phyloP scores from a whole-genome alignment of 2,797 vertebrate genomes.

The Enteromius unitaeniatus region DNA sequence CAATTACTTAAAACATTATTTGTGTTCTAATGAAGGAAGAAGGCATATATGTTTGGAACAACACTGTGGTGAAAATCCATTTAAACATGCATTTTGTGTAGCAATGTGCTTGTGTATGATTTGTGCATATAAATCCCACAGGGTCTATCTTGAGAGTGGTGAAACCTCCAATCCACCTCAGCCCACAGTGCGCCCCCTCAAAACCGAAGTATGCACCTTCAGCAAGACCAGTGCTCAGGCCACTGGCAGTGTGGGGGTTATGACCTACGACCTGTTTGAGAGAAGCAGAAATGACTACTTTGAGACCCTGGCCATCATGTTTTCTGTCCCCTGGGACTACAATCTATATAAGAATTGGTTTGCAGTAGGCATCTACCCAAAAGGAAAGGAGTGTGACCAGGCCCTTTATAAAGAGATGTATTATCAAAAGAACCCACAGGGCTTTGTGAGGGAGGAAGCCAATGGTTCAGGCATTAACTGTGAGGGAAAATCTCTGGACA shows the following conservation, averaged over 20 bases:
- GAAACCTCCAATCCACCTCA: constrained; percentile 74
- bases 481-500: constrained; percentile 67
- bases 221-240: constrained; percentile 65
- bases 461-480: constrained; percentile 73
- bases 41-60: not conserved
- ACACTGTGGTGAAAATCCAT: not conserved
- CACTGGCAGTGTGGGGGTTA: constrained; percentile 70
- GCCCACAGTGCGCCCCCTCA: constrained; percentile 72
- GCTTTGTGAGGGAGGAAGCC: constrained; percentile 72
- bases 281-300: constrained; percentile 61
- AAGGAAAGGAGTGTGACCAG: constrained; percentile 67
- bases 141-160: constrained; percentile 74
- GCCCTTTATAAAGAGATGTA: constrained; percentile 78
- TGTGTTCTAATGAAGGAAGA: not conserved
- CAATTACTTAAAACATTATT: not conserved
- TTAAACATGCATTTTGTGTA: not conserved
- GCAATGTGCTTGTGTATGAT: not conserved
- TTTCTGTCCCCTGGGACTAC: constrained; percentile 77
- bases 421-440: constrained; percentile 68
- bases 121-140: constrained; percentile 42
- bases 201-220: constrained; percentile 74
- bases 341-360: constrained; percentile 77
- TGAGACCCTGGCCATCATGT: constrained; percentile 75
- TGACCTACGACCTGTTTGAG: constrained; percentile 75
- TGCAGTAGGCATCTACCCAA: constrained; percentile 70